Evolutionary conservation across 2,797 vertebrate species (phyloP).

Genomic region (Propithecus deckenii): DNA sequence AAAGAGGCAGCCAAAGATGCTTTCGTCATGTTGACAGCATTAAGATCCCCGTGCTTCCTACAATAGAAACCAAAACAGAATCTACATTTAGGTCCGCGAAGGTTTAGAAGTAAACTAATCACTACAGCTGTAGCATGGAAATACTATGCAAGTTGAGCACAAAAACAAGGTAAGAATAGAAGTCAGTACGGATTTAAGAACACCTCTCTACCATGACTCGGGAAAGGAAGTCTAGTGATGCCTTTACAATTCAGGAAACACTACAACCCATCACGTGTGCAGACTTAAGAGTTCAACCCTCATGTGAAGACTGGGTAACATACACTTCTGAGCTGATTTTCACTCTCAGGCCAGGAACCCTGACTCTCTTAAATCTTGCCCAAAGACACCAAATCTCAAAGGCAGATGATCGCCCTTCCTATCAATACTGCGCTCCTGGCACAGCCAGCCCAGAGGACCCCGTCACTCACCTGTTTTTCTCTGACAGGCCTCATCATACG

Average conservation of each 20-base stretch:
- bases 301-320: rapidly evolving
- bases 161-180: neutral
- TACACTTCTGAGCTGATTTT: neutral
- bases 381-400: neutral
- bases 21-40: neutral
- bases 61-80: neutral
- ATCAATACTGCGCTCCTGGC: rapidly evolving
- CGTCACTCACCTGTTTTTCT: neutral
- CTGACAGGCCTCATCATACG: rapidly evolving
- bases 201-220: neutral
- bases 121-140: neutral
- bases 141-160: neutral
- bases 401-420: neutral
- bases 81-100: neutral
- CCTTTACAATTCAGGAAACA: neutral
- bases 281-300: too few species aligned
- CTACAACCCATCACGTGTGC: rapidly evolving
- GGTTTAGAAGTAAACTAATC: neutral
- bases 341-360: neutral
- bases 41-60: neutral
- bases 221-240: neutral
- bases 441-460: neutral
- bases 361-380: neutral
- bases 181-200: neutral
- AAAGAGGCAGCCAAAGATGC: neutral